Evolutionary conservation across 2,888 invertebrate species (phyloP), one percentile per base, ranked within the genome.

Genomic region (Gonocerus acuteangulatus): DNA sequence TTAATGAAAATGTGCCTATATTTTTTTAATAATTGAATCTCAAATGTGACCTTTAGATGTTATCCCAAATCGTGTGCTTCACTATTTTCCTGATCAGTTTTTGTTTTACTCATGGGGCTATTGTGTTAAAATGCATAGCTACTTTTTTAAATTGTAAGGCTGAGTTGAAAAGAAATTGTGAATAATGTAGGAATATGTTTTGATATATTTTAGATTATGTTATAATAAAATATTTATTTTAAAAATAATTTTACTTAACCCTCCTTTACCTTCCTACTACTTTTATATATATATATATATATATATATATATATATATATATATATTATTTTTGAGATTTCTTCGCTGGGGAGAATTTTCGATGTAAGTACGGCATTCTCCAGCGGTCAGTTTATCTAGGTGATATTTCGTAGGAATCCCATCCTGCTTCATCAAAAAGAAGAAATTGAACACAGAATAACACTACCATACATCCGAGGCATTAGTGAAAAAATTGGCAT

Each of bases 1-100:
- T 6, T 57, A 63, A 63, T 63, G 60, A 60, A 63, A 63, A 65
- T 62, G 66, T 66, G 66, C 66, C 66, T 66, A 66, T 64, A 66
- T 66, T 65, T 64, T 64, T 66, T 66, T 65, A 66, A 62, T 52
- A 48, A 45, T 54, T 62, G 62, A 66, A 63, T 66, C 63, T 65
- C 49, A 63, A 22, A 27, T 13, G 42, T 54, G 47, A 61, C 61
- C 34, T 32, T 32, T 57, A 57, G 57, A 44, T 19, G 19, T 57
- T 34, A 27, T 47, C 47, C 32, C 7, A 22, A 47, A 57, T 47
- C 23, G 47, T 57, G 21, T 47, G 47, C 57, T 57, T 57, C 57
- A 57, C 44, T 57, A 45, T 57, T 57, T 42, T 9, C 54, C 27
- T 22, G 23, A 54, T 36, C 22, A 44, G 32, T 34, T 57, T 57